Evolutionary conservation across 1,140 invertebrate species (phyloP).

Genomic region (Pogonognathellus flavescens): DNA sequence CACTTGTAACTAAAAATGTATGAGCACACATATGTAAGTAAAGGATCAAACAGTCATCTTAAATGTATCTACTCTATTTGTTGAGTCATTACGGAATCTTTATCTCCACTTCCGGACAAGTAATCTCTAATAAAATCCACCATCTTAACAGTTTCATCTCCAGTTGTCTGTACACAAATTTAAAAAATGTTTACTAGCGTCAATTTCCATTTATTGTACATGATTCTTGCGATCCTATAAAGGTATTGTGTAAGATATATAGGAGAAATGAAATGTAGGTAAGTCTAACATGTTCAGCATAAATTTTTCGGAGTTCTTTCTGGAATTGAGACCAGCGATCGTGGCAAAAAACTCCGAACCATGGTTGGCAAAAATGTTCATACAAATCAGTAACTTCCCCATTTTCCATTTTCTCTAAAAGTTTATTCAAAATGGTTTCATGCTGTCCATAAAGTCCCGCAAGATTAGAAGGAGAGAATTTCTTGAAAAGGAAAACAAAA

Average conservation of each 20-base stretch:
- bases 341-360: conserved; percentile 75
- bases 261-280: no score
- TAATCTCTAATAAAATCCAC: conserved; percentile 60
- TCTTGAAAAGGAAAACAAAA: conserved; percentile 65
- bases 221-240: no score
- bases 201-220: no score
- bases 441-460: conserved; percentile 76
- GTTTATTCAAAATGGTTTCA: conserved; percentile 75
- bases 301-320: conserved; percentile 66
- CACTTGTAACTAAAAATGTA: conserved; percentile 57
- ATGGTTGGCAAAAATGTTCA: conserved; percentile 76
- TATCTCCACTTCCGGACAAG: conserved; percentile 54
- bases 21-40: no score
- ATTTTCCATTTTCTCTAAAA: conserved; percentile 73
- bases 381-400: conserved; percentile 74
- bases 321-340: conserved; percentile 73
- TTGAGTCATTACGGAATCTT: conserved; percentile 50
- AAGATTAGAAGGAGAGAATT: conserved; percentile 73
- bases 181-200: not conserved
- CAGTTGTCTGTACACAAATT: conserved; percentile 44
- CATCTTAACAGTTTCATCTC: conserved; percentile 49
- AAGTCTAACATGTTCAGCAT: conserved; percentile 45
- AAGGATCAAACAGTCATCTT: no score
- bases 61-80: no score
- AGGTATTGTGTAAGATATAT: no score